These are phyloP conservation scores for Campylorhamphus procurvoides DNA, from an alignment of 2,113 vertebrate genomes.

Conservation along the genomic window DNA sequence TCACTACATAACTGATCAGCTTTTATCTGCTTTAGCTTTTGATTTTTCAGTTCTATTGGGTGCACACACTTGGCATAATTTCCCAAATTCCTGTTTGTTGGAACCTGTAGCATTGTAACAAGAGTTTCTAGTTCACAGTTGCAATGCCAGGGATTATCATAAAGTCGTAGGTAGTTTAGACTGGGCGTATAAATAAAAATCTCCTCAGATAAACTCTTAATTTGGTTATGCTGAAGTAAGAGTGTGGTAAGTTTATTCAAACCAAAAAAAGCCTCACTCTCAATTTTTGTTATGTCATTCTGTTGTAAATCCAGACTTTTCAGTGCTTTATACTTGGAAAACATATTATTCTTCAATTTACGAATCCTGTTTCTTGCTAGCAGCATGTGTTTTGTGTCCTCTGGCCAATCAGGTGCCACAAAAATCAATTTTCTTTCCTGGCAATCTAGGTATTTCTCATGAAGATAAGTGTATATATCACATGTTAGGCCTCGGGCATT, in stretches of 20 bases:
- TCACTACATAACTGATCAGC: conserved; percentile 81
- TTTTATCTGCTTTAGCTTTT: conserved; percentile 85
- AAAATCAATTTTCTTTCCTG: conserved; percentile 87
- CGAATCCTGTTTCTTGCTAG: conserved; percentile 90
- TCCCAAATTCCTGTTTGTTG: conserved; percentile 90
- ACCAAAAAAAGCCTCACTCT: conserved; percentile 86
- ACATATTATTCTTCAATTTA: conserved; percentile 87
- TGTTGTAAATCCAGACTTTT: conserved; percentile 94
- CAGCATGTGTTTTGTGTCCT: conserved; percentile 90
- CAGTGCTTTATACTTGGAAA: conserved; percentile 85
- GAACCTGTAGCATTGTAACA: conserved; percentile 89
- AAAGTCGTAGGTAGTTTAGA: conserved; percentile 90
- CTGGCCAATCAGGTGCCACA: conserved; percentile 85
- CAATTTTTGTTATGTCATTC: conserved; percentile 89
- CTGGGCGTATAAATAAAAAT: conserved; percentile 85
- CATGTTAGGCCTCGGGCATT: conserved; percentile 78
- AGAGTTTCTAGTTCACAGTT: conserved; percentile 88
- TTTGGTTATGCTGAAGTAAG: conserved; percentile 91
- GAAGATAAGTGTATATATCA: conserved; percentile 84
- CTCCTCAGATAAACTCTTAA: conserved; percentile 85
- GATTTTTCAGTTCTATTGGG: conserved; percentile 78
- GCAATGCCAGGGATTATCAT: conserved; percentile 95
- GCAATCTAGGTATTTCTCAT: conserved; percentile 93
- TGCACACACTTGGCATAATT: conserved; percentile 89
- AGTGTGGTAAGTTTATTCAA: conserved; percentile 89